Evolutionary conservation across 2,797 vertebrate species (phyloP).

Genomic region (Myoxocephalus aenaeus): DNA sequence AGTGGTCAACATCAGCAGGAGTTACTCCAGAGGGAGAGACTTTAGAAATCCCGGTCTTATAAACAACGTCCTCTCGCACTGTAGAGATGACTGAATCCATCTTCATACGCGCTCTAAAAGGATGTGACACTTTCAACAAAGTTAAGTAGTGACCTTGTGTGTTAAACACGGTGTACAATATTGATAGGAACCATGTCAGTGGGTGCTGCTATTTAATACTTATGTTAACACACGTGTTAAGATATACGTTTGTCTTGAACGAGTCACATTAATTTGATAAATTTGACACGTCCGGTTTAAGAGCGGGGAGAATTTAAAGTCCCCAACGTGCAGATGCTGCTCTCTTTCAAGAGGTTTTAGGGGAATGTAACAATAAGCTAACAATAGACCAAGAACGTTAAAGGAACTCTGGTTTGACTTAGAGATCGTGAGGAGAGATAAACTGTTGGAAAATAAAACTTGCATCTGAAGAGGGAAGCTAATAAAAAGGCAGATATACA

Average conservation of each 20-base stretch:
- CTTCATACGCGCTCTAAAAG: slow-evolving; percentile 45
- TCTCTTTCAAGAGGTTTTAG: slow-evolving; percentile 20
- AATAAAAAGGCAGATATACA: neutral
- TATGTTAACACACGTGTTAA: slow-evolving; percentile 3
- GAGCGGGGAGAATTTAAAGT: slow-evolving; percentile 34
- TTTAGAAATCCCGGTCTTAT: slow-evolving; percentile 43
- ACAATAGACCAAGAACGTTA: slow-evolving; percentile 18
- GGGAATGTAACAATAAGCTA: neutral
- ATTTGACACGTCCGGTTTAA: slow-evolving; percentile 56
- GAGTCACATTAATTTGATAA: slow-evolving; percentile 40
- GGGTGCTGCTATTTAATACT: slow-evolving; percentile 17
- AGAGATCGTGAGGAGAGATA: neutral
- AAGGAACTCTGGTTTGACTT: neutral
- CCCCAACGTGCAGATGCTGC: slow-evolving; percentile 26
- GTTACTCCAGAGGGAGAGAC: slow-evolving; percentile 53
- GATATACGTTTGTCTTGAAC: neutral
- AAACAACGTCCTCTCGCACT: slow-evolving; percentile 49
- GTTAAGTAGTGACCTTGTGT: slow-evolving; percentile 23
- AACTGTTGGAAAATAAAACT: neutral
- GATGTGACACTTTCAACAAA: slow-evolving; percentile 59
- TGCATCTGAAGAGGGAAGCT: neutral
- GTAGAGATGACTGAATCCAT: slow-evolving; percentile 30
- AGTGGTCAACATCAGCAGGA: slow-evolving; percentile 43
- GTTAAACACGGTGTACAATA: slow-evolving; percentile 30
- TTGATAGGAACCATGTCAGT: slow-evolving; percentile 35